These are phyloP conservation scores for Mechanitis messenoides DNA, from an alignment of 2,888 invertebrate genomes.

Conservation along the genomic window DNA sequence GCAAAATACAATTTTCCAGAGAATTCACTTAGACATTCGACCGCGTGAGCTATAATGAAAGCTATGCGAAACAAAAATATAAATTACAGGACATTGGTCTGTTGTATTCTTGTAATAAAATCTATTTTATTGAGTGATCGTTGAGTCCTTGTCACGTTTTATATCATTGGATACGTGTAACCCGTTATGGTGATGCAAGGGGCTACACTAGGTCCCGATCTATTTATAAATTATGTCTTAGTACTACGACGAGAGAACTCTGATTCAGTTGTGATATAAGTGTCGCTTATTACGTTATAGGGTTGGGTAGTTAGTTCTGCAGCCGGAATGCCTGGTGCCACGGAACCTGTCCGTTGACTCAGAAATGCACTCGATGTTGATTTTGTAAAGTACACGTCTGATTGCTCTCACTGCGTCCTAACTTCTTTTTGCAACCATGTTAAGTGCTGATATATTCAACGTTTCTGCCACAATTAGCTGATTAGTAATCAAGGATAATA, in stretches of 20 bases:
- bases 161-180: constrained; percentile 54
- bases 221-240: constrained; percentile 49
- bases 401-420: constrained; percentile 38
- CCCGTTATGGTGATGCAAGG: constrained; percentile 53
- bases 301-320: constrained; percentile 23
- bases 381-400: constrained; percentile 60
- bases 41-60: constrained; percentile 50
- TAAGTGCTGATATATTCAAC: constrained; percentile 16
- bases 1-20: constrained; percentile 36
- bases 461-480: constrained; percentile 21
- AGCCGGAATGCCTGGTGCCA: constrained; percentile 64
- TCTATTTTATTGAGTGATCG: constrained; percentile 69
- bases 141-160: constrained; percentile 63
- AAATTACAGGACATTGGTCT: constrained; percentile 62
- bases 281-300: constrained; percentile 40
- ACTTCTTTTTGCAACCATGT: constrained; percentile 19
- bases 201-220: constrained; percentile 36
- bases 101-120: constrained; percentile 64
- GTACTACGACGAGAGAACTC: constrained; percentile 45
- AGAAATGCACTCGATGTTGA: constrained; percentile 50
- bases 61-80: constrained; percentile 45
- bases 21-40: constrained; percentile 55
- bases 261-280: constrained; percentile 36
- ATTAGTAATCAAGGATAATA: constrained; percentile 2
- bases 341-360: constrained; percentile 64